Base-by-base conservation (phyloP, 2,888 invertebrate species). In the Chouioia cunea region DNA sequence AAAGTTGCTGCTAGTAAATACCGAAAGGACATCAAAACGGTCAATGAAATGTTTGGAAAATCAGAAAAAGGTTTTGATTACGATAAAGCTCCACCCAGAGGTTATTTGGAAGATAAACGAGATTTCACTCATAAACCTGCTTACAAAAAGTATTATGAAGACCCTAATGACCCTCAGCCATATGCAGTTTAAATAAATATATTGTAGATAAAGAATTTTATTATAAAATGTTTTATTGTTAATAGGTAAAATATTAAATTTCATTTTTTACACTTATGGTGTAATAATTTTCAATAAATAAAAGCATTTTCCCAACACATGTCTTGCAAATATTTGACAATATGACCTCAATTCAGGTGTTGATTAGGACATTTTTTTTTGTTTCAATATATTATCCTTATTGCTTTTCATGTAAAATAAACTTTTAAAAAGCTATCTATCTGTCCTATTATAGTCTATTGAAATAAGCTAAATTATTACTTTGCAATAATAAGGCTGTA, bases 41-140 rank as follows among this genome's bases (percentile, higher is more conserved):
- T 89, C 65, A 89, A 88, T 75, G 87, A 92, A 80, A 76, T 93
- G 27, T 95, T 90, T 87, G 95, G 95, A 57, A 90, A 91, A 85
- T 87, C 89, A 0, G 85, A 90, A 2, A 89, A 88, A 53, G 89
- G 89, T 46, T 96, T 94, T 82, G 89, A 93, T 76, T 95, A 96
- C 80, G 88, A 90, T 0, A 90, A 92, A 78, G 93, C 94, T 64
- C 93, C 93, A 4, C 88, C 90, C 2, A 89, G 96, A 86, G 96
- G 96, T 10, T 92, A 92, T 88, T 91, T 93, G 80, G 93, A 95
- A 81, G 93, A 93, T 74, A 93, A 89, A 79, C 92, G 91, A 87
- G 96, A 96, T 82, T 94, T 93, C 76, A 91, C 93, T 14, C 91
- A 93, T 77, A 91, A 91, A 82, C 90, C 92, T 74, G 92, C 91